These are phyloP conservation scores for Ooceraea biroi DNA, from an alignment of 1,140 invertebrate species.

Conservation along the genomic window DNA sequence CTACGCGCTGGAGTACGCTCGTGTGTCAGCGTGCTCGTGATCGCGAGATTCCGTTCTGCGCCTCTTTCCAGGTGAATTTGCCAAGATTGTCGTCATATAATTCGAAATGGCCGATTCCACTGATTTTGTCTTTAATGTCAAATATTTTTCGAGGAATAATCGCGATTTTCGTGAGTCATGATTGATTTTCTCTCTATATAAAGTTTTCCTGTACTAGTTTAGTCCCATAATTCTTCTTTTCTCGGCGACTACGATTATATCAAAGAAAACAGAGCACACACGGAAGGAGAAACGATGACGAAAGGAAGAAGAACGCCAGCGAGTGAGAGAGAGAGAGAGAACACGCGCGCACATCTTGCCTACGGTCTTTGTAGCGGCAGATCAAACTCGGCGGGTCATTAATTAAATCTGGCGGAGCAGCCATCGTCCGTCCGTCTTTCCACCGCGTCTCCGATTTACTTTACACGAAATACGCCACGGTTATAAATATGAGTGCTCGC, in stretches of 20 bases:
- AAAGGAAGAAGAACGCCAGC: conserved; percentile 20
- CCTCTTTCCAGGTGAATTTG: neutral
- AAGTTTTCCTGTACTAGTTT: neutral
- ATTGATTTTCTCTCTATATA: too few species aligned
- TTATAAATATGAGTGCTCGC: conserved; percentile 75
- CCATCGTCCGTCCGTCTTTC: conserved; percentile 76
- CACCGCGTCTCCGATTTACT: conserved; percentile 75
- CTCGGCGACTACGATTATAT: conserved; percentile 17
- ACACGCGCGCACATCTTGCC: conserved; percentile 57
- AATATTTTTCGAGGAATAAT: too few species aligned
- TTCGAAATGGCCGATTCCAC: neutral
- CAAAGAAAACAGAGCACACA: conserved; percentile 26
- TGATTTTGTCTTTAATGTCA: too few species aligned
- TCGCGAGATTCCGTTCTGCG: neutral
- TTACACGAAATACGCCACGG: conserved; percentile 75
- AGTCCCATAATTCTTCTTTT: conserved; percentile 1
- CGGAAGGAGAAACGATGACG: conserved; percentile 25
- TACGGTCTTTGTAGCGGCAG: conserved; percentile 81
- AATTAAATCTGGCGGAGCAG: conserved; percentile 83
- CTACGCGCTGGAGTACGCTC: conserved; percentile 55
- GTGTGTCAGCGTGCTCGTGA: neutral
- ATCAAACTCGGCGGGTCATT: conserved; percentile 84
- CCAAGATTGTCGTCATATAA: neutral
- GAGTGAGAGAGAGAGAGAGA: conserved; percentile 40
- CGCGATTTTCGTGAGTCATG: too few species aligned